Evolutionary conservation across 2,888 invertebrate species (phyloP).

Genomic region (Anoncus sp.): DNA sequence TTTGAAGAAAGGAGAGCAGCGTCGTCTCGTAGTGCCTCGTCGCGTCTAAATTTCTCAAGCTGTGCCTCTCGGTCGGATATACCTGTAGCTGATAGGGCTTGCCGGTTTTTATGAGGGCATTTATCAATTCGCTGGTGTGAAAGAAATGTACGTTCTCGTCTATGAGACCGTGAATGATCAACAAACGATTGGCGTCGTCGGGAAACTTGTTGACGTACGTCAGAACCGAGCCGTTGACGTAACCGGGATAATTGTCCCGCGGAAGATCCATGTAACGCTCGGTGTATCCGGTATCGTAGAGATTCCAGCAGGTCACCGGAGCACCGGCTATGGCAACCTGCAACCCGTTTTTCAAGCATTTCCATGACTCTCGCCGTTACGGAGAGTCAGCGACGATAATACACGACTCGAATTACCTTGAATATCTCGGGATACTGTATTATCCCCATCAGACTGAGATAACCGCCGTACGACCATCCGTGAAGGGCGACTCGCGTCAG

Average conservation of each 20-base stretch:
- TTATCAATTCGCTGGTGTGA: conserved; percentile 96
- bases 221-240: conserved; percentile 93
- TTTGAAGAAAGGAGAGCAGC: conserved; percentile 95
- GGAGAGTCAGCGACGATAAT: too few relatives aligned
- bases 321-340: conserved; percentile 96
- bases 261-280: conserved; percentile 98
- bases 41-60: conserved; percentile 95
- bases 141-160: conserved; percentile 99
- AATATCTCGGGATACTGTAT: conserved; percentile 97
- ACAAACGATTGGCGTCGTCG: conserved; percentile 94
- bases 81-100: conserved; percentile 98
- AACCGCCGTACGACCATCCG: conserved; percentile 99
- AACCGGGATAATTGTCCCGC: conserved; percentile 90
- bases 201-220: conserved; percentile 95
- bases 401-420: conserved; percentile 86
- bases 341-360: conserved; percentile 39
- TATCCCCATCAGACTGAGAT: conserved; percentile 97
- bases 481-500: conserved; percentile 96
- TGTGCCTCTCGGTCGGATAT: conserved; percentile 98
- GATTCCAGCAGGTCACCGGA: conserved; percentile 98
- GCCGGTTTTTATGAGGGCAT: conserved; percentile 95
- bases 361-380: too few relatives aligned
- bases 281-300: conserved; percentile 99
- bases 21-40: conserved; percentile 99
- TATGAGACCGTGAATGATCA: conserved; percentile 98